These are phyloP conservation scores for Dorcus parallelipipedus DNA, from an alignment of 2,888 invertebrate genomes.

Conservation along the genomic window DNA sequence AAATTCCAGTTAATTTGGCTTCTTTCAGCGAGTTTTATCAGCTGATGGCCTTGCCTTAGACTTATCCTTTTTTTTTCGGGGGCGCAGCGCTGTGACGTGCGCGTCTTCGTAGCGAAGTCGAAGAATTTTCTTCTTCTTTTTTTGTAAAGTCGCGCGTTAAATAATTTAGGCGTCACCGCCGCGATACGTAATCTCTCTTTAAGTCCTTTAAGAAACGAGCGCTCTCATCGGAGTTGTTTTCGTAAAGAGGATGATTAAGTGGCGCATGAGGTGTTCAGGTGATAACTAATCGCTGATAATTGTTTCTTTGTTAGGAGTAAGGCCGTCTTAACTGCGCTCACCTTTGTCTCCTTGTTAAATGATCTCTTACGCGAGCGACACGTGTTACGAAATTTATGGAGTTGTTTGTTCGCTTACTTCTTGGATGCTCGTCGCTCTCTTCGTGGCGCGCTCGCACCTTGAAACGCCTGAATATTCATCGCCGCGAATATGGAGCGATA, in stretches of 20 bases:
- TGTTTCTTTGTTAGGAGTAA: conserved; percentile 23
- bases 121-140: too few relatives aligned
- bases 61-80: too few relatives aligned
- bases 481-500: conserved; percentile 18
- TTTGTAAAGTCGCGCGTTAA: too few relatives aligned
- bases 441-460: too few relatives aligned
- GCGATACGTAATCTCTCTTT: too few relatives aligned
- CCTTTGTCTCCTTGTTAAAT: background rate
- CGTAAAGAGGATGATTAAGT: conserved; percentile 1
- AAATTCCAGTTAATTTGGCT: too few relatives aligned
- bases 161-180: too few relatives aligned
- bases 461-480: conserved; percentile 9
- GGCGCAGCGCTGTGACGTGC: too few relatives aligned
- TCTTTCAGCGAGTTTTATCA: too few relatives aligned
- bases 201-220: too few relatives aligned
- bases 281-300: conserved; percentile 26
- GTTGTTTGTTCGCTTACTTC: conserved; percentile 19
- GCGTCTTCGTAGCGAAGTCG: too few relatives aligned
- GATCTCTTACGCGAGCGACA: background rate
- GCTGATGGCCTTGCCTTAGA: too few relatives aligned
- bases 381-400: conserved; percentile 20
- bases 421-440: conserved; percentile 17
- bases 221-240: background rate
- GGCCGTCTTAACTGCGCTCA: background rate
- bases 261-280: conserved; percentile 22